These are phyloP conservation scores for Planococcus citri DNA, from an alignment of 1,140 invertebrate genomes.

Conservation along the genomic window DNA sequence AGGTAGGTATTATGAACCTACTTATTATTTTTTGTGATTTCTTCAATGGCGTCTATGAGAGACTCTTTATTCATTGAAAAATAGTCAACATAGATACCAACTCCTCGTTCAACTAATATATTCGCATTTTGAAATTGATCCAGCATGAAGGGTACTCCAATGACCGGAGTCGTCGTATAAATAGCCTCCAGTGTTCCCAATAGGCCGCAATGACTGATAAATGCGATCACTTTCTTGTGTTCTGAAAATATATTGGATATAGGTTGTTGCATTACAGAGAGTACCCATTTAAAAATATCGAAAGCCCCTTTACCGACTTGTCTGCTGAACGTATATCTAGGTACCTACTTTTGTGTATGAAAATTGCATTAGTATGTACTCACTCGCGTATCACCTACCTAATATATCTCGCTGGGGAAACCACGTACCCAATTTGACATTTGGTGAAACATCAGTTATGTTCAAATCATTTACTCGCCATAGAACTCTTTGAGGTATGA, in stretches of 20 bases:
- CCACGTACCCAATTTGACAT: slow-evolving; percentile 44
- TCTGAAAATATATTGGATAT: too few species aligned
- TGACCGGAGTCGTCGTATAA: slow-evolving; percentile 35
- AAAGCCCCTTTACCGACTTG: too few species aligned
- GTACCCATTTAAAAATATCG: too few species aligned
- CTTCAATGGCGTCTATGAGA: slow-evolving; percentile 19
- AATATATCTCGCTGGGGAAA: slow-evolving; percentile 46
- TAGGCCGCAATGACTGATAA: slow-evolving; percentile 43
- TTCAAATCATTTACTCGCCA: slow-evolving; percentile 50
- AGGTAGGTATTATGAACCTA: background rate
- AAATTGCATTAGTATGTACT: too few species aligned
- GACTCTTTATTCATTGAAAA: slow-evolving; percentile 19
- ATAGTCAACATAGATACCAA: slow-evolving; percentile 28
- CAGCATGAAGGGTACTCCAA: slow-evolving; percentile 45
- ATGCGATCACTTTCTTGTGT: slow-evolving; percentile 33
- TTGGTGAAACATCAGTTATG: slow-evolving; percentile 33
- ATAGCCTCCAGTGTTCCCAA: slow-evolving; percentile 38
- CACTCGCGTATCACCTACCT: too few species aligned
- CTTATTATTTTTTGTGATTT: slow-evolving; percentile 20
- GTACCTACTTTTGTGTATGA: too few species aligned
- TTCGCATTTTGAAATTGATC: slow-evolving; percentile 43
- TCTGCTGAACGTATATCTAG: too few species aligned
- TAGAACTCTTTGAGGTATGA: slow-evolving; percentile 45
- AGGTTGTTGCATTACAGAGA: too few species aligned
- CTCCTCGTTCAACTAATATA: slow-evolving; percentile 31